These are phyloP conservation scores for Tragelaphus scriptus DNA, from an alignment of 2,113 vertebrate species.

Conservation along the genomic window DNA sequence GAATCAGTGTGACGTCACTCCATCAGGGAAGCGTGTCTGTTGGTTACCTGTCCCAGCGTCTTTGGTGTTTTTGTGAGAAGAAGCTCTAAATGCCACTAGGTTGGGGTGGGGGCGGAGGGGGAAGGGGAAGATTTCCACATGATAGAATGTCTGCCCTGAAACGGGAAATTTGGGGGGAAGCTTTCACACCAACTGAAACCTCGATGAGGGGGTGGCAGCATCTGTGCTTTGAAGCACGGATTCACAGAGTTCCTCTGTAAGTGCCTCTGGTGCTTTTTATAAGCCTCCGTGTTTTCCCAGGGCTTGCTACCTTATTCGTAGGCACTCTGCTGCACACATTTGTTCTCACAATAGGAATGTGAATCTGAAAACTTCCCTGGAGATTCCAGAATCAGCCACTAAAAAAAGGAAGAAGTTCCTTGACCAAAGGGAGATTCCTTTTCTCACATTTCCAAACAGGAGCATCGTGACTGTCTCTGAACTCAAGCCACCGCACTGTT, in stretches of 20 bases:
- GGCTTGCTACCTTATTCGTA: background rate
- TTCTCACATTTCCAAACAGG: background rate
- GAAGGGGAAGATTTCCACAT: background rate
- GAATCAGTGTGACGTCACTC: background rate
- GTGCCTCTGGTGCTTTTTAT: background rate
- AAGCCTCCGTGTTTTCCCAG: background rate
- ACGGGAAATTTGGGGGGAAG: background rate
- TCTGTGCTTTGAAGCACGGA: background rate
- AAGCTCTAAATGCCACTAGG: background rate
- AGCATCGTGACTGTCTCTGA: background rate
- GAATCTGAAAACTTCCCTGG: background rate
- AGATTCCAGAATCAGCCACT: background rate
- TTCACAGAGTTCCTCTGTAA: background rate
- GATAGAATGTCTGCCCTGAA: background rate
- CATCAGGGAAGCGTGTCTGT: background rate
- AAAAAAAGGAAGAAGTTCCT: background rate
- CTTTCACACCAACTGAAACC: background rate
- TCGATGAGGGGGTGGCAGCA: background rate
- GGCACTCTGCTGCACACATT: background rate
- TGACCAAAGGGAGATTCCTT: background rate
- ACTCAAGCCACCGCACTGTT: background rate
- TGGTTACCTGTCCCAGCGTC: background rate
- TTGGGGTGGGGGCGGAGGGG: fast-evolving
- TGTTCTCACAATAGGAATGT: background rate
- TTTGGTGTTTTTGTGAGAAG: background rate